phyloP scores from a whole-genome alignment of 1,140 invertebrate species.

The Drosophila takahashii region DNA sequence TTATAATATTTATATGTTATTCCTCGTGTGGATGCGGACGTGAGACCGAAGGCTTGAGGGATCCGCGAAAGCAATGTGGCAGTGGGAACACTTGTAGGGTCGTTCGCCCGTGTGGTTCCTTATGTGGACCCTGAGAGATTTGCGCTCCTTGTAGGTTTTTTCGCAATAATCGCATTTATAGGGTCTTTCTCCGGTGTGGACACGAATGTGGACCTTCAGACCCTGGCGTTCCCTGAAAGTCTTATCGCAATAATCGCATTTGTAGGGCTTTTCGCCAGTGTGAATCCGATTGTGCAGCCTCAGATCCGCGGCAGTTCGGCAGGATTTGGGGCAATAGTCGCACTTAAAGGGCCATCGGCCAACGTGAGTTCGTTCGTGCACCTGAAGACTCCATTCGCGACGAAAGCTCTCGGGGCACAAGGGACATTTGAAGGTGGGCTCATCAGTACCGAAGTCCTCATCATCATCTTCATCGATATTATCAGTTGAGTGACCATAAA shows the following conservation, averaged over 20 bases:
- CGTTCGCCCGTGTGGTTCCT: constrained; percentile 8
- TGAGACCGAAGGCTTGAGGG: neutral
- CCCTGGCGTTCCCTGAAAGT: neutral
- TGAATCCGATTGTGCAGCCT: constrained; percentile 3
- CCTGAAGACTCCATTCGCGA: neutral
- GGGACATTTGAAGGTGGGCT: neutral
- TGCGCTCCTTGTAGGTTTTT: constrained; percentile 3
- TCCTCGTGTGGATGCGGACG: neutral
- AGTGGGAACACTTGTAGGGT: constrained; percentile 15
- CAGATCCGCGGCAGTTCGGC: constrained; percentile 1
- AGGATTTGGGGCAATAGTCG: constrained; percentile 1
- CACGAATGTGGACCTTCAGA: neutral
- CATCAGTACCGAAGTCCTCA: neutral
- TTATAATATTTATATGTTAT: neutral
- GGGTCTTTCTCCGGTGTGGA: constrained; percentile 9
- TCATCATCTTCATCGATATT: neutral
- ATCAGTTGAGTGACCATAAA: no score
- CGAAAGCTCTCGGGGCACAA: neutral
- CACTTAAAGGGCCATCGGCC: constrained; percentile 5
- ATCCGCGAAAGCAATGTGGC: neutral
- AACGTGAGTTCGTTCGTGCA: neutral
- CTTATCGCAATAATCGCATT: constrained; percentile 1
- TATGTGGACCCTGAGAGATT: neutral
- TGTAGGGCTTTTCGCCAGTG: constrained; percentile 6
- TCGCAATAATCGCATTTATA: constrained; percentile 4